These are phyloP conservation scores for Temnothorax ravouxi DNA, from an alignment of 2,888 invertebrate genomes.

Conservation along the genomic window DNA sequence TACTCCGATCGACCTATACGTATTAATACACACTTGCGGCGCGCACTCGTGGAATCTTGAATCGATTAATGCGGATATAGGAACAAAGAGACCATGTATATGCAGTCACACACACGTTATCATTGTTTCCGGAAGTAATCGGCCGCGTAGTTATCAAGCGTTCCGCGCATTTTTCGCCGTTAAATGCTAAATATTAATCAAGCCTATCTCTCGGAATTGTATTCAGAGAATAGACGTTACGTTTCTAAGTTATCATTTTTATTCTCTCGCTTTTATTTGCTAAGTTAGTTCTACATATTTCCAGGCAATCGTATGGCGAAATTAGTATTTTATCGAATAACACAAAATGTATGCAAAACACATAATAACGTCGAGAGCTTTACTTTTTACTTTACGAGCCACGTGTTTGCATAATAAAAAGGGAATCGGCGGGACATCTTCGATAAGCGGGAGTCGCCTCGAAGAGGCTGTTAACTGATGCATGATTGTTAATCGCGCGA, in stretches of 20 bases:
- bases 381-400: not conserved
- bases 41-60: conserved; percentile 29
- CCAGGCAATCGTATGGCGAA: not conserved
- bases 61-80: conserved; percentile 18
- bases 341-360: not conserved
- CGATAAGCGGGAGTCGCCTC: not conserved
- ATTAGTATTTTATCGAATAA: not conserved
- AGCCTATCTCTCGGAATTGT: not conserved
- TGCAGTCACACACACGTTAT: conserved; percentile 13
- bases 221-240: not conserved
- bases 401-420: too few species aligned
- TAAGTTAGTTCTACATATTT: not conserved
- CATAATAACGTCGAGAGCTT: not conserved
- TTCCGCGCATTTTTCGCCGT: not conserved
- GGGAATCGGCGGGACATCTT: not conserved
- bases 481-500: conserved; percentile 3
- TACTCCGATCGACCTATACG: conserved; percentile 60
- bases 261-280: not conserved
- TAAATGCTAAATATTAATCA: not conserved
- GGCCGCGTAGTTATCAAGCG: not conserved
- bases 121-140: conserved; percentile 59
- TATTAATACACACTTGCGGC: conserved; percentile 58
- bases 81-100: conserved; percentile 41
- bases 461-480: not conserved
- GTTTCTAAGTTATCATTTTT: not conserved